phyloP scores from a whole-genome alignment of 2,797 vertebrate genomes.

The Anniella stebbinsi region DNA sequence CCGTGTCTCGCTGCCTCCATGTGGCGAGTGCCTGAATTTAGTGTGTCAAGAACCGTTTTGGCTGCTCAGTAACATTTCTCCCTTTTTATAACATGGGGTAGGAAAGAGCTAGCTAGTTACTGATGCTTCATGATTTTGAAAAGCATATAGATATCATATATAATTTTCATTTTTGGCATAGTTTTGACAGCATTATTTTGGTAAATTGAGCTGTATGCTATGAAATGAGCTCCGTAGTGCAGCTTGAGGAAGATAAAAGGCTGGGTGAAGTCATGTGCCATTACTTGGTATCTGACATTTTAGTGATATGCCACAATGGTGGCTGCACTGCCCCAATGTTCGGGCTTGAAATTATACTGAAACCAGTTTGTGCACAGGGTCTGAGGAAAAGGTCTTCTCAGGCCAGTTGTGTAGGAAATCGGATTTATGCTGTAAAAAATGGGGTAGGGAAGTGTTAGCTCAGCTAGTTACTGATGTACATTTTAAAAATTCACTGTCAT shows the following conservation, averaged over 20 bases:
- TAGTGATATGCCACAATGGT: not conserved
- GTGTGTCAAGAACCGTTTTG: not conserved
- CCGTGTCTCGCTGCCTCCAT: not conserved
- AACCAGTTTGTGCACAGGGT: not conserved
- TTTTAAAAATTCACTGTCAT: too few relatives aligned
- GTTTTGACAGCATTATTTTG: not conserved
- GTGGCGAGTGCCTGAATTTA: not conserved
- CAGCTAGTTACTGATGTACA: too few relatives aligned
- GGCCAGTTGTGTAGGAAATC: not conserved
- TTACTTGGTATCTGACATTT: not conserved
- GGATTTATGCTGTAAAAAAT: too few relatives aligned
- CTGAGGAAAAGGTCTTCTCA: not conserved
- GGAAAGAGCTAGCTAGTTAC: not conserved
- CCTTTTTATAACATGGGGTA: not conserved
- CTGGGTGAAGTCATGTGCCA: not conserved
- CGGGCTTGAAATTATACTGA: not conserved
- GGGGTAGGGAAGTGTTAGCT: too few relatives aligned
- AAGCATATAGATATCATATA: not conserved
- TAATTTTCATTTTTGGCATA: constrained; percentile 20
- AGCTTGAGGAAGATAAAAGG: not conserved
- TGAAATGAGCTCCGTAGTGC: not conserved
- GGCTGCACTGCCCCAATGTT: not conserved
- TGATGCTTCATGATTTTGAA: not conserved
- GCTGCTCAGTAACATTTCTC: not conserved
- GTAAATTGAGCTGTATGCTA: constrained; percentile 1